Base-by-base conservation (phyloP, 2,797 vertebrate genomes). In the Melanotaenia nigrans region DNA sequence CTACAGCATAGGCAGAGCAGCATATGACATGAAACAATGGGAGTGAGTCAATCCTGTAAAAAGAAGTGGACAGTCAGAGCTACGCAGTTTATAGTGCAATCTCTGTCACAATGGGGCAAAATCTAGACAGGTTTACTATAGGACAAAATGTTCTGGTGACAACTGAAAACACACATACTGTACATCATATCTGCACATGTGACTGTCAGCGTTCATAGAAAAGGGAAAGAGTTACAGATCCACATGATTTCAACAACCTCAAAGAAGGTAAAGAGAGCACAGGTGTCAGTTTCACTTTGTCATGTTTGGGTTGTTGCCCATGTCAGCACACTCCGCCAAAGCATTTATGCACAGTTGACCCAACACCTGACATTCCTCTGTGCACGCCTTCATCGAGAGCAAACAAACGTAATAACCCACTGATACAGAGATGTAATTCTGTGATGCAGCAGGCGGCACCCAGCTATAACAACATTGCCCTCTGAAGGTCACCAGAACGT, bases 401-500 rank as follows among this genome's bases (percentile, higher is more conserved):
- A 85, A 88, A 86, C 83, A 79, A 53, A 70, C 5, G 55, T 82
- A 73, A 78, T 62, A 78, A 78, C 65, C 69, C 45, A 5, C 65
- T 57, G 76, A 83, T 68, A 79, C 70, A 78, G 77, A 77, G 79
- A 70, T 35, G 81, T 4, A 71, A 38, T 57, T 73, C 75, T 82
- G 75, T 70, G 81, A 79, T 84, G 75, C 65, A 51, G 54, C 51
- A 33, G 72, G 70, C 81, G 74, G 77, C 65, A 75, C 77, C 74
- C 87, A 84, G 90, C 87, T 90, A 91, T 85, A 93, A 91, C 88
- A 93, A 90, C 90, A 91, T 91, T 91, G 90, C 87, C 92, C 92
- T 91, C 90, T 88, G 91, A 94, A 94, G 94, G 93, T 95, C 94
- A 94, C 84, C 83, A 92, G 93, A 94, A 93, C 71, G 75, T 86